Evolutionary conservation across 2,113 vertebrate genomes (phyloP), one percentile per base, ranked within the genome.

Genomic region (Microtus richardsoni): DNA sequence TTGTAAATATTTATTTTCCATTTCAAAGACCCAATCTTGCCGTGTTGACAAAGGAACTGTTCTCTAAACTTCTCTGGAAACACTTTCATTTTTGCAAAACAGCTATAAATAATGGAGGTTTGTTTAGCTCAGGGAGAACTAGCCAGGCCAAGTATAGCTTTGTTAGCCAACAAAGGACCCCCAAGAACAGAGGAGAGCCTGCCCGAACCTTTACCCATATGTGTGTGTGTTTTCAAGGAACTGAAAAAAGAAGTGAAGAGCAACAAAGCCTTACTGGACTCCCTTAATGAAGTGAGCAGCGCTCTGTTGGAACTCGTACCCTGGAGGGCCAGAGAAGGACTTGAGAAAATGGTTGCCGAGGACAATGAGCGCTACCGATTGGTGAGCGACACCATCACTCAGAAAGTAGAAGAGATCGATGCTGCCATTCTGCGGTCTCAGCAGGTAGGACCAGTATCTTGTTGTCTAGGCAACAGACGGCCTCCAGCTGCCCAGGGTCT

Each of bases 291-390:
- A 95, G 98, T 99, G 89, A 99, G 99, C 98, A 98, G 98, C 66
- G 99, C 99, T 52, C 99, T 99, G 74, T 97, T 99, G 97, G 99
- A 99, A 91, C 98, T 99, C 94, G 99, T 99, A 54, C 99, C 99
- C 0, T 99, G 99, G 99, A 99, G 99, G 93, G 99, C 99, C 0
- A 98, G 99, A 79, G 99, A 99, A 97, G 99, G 99, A 9, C 99
- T 99, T 14, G 99, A 99, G 98, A 99, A 99, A 95, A 98, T 99
- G 98, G 98, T 99, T 91, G 99, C 98, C 0, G 99, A 99, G 75
- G 99, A 99, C 98, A 99, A 99, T 0, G 99, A 99, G 4, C 99
- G 99, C 21, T 99, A 99, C 98, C 98, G 97, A 97, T 95, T 98
- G 68, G 98, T 99, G 95, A 99, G 95, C 3, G 99, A 99, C 96